These are phyloP conservation scores for Coenonympha arcania DNA, from an alignment of 2,888 invertebrate genomes.

Conservation along the genomic window DNA sequence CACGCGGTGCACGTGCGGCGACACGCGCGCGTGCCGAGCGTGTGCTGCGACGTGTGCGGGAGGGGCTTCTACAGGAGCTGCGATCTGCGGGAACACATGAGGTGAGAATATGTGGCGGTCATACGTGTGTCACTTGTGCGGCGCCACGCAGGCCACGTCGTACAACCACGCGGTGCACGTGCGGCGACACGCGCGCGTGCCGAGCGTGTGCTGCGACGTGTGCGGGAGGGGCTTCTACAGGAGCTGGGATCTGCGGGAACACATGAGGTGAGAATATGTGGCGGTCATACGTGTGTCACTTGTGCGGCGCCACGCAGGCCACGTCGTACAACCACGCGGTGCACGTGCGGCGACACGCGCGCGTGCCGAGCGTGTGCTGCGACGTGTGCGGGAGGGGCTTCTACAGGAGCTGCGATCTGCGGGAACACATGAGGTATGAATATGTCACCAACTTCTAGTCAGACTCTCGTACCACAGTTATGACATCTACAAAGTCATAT, in stretches of 20 bases:
- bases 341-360: constrained; percentile 53
- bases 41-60: constrained; percentile 45
- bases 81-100: constrained; percentile 48
- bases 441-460: no score
- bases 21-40: constrained; percentile 46
- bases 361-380: constrained; percentile 41
- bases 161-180: constrained; percentile 49
- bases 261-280: constrained; percentile 35
- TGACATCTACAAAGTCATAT: no score
- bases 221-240: constrained; percentile 57
- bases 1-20: constrained; percentile 46
- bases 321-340: constrained; percentile 40
- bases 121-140: constrained; percentile 50
- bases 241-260: constrained; percentile 41
- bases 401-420: constrained; percentile 44
- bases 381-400: constrained; percentile 51
- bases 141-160: constrained; percentile 34
- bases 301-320: constrained; percentile 46
- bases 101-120: not conserved
- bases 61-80: constrained; percentile 49
- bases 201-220: constrained; percentile 37
- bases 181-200: constrained; percentile 49
- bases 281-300: constrained; percentile 44
- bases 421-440: constrained; percentile 37
- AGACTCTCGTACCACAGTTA: no score